Percentiles rank a stretch among this genome's conserved stretches.
phyloP scores from a whole-genome alignment of 1,140 invertebrate genomes.

The Hyposmocoma kahamanoa region DNA sequence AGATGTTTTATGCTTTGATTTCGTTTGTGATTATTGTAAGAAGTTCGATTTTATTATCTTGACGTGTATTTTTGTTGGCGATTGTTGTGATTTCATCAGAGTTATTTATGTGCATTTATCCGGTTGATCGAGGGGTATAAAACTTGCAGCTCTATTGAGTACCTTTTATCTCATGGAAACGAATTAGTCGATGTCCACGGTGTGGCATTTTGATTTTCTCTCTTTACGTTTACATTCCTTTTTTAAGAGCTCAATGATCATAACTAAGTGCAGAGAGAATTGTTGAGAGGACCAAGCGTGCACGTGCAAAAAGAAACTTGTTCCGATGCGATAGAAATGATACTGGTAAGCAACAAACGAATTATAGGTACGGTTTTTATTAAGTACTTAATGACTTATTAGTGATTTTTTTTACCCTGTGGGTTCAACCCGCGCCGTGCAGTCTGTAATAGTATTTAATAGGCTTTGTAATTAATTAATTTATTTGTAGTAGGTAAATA shows the following conservation, averaged over 20 bases:
- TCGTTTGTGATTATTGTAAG: conserved; percentile 28
- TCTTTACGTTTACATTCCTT: conserved; percentile 46
- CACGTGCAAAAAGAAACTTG: conserved; percentile 1
- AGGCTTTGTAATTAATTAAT: conserved; percentile 41
- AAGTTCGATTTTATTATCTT: conserved; percentile 41
- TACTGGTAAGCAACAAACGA: conserved; percentile 11
- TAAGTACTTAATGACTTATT: conserved; percentile 11
- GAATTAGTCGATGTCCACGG: not conserved
- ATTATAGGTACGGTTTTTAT: conserved; percentile 11
- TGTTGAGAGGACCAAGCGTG: conserved; percentile 29
- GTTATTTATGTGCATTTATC: conserved; percentile 54
- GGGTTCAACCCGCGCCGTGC: conserved; percentile 12
- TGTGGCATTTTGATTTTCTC: conserved; percentile 28
- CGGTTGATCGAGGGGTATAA: conserved; percentile 15
- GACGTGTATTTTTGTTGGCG: conserved; percentile 47
- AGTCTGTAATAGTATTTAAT: conserved; percentile 33
- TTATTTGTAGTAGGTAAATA: conserved; percentile 32
- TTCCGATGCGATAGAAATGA: not conserved
- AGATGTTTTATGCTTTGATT: conserved; percentile 36
- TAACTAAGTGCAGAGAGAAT: conserved; percentile 25
- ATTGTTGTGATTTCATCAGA: conserved; percentile 37
- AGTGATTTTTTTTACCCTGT: conserved; percentile 8
- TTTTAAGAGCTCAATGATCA: conserved; percentile 22
- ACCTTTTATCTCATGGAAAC: not conserved
- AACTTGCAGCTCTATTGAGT: conserved; percentile 5